Evolutionary conservation across 92 coral and sea anemone species (phyloP).

Genomic region (Heliopora coerulea): DNA sequence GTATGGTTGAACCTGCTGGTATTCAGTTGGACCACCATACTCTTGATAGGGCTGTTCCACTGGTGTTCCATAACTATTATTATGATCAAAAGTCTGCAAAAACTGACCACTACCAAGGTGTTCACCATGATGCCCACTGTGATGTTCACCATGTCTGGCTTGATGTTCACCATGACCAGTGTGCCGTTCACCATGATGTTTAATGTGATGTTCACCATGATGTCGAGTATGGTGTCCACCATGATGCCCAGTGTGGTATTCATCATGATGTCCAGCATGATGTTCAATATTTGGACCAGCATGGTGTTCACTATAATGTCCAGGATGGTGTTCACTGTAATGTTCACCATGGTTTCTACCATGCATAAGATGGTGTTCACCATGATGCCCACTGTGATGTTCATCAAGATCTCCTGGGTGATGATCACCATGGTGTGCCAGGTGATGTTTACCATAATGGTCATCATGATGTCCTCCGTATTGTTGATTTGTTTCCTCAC

Average conservation of each 20-base stretch:
- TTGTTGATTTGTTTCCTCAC: neutral
- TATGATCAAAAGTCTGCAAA: neutral
- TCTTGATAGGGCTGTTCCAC: slow-evolving; percentile 13
- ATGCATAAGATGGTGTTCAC: too few species aligned
- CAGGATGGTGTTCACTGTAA: neutral
- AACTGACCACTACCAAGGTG: neutral
- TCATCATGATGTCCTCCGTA: slow-evolving; percentile 3
- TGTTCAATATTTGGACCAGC: neutral
- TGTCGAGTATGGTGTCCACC: neutral
- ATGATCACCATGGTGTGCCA: neutral
- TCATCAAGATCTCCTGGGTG: slow-evolving; percentile 1
- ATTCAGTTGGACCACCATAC: slow-evolving; percentile 11
- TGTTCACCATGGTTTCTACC: slow-evolving; percentile 1
- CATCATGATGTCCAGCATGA: slow-evolving; percentile 6
- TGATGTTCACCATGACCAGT: neutral
- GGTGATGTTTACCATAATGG: neutral
- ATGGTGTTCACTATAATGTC: neutral
- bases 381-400: slow-evolving; percentile 12
- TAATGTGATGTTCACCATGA: neutral
- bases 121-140: slow-evolving; percentile 8
- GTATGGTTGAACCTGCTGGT: slow-evolving; percentile 58
- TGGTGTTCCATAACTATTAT: neutral
- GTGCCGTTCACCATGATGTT: neutral
- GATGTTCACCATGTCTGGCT: neutral
- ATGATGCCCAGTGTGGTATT: neutral